phyloP scores from a whole-genome alignment of 2,797 vertebrate species.

The Dendrocincla fuliginosa region DNA sequence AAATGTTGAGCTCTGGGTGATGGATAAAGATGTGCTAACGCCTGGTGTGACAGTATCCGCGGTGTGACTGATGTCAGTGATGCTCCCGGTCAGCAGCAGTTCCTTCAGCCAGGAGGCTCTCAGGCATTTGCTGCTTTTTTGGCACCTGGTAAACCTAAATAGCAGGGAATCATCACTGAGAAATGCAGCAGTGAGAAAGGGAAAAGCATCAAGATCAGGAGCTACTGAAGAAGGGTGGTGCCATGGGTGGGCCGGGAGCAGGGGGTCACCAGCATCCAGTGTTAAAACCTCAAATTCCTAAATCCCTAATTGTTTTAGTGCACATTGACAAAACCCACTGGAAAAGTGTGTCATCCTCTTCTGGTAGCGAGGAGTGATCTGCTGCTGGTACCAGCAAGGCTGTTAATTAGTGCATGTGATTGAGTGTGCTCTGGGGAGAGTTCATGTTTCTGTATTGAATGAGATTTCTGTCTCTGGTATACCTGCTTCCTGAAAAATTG shows the following conservation, averaged over 20 bases:
- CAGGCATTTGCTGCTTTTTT: neutral
- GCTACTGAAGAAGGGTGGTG: neutral
- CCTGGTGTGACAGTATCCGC: neutral
- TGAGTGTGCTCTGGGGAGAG: conserved; percentile 14
- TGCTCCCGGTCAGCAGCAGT: neutral
- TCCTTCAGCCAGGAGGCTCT: neutral
- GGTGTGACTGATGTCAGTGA: neutral
- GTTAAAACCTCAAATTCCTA: neutral
- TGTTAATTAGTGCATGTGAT: conserved; percentile 66
- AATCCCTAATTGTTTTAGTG: neutral
- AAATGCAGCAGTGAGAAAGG: neutral
- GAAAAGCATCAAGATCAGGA: neutral
- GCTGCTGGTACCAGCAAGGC: conserved; percentile 35
- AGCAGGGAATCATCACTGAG: neutral
- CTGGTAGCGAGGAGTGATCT: neutral
- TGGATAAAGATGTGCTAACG: neutral
- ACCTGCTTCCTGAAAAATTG: conserved; percentile 17
- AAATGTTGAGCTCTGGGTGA: neutral
- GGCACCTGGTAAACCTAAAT: neutral
- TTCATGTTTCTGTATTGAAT: neutral
- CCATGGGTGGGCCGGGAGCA: fast-evolving
- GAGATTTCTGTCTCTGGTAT: conserved; percentile 5
- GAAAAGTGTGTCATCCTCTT: conserved; percentile 51
- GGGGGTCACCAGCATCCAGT: neutral
- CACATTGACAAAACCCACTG: conserved; percentile 18